Evolutionary conservation across 53 echinoderm and acorn worm genomes (phyloP), one percentile per base, ranked within the genome.

Genomic region (Crossaster papposus): DNA sequence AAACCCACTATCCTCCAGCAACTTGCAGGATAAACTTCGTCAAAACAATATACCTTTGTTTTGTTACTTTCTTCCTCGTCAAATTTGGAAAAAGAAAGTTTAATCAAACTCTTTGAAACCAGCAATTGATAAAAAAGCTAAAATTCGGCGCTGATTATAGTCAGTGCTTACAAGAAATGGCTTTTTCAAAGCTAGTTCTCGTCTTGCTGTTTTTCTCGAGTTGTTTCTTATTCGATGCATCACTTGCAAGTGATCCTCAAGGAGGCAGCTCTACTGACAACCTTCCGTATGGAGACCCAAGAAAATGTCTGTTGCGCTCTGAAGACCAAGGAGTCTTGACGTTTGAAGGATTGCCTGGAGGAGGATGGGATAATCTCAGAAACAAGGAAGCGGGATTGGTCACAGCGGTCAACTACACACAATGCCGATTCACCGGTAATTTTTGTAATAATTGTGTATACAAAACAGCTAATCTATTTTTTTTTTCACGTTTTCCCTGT

Each of bases 291-390:
- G 87, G 87, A 11, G 87, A 87, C 29, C 87, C 87, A 0, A 24
- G 87, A 37, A 58, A 64, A 23, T 87, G 87, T 15, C 87, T 87
- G 35, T 35, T 34, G 36, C 87, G 62, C 0, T 36, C 58, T 0
- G 76, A n/a, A 7, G 87, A 77, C 64, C 85, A 72, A 65, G 26
- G 55, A 15, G 3, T 77, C 77, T 30, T 87, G 34, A 75, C 50
- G 28, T 89, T 89, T 51, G 89, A 89, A 26, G 89, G 50, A 7
- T 52, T 89, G 1, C 89, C 89, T 1, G 85, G 85, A 23, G 71
- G 79, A 22, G 91, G 91, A 9, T 91, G 85, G 85, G 91, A 91
- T 63, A 91, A 91, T 86, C 91, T 91, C 2, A 36, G 91, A 13
- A 91, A 91, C 86, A 38, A 38, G 29, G 85, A 85, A 34, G n/a